phyloP scores from a whole-genome alignment of 2,888 invertebrate species.

The Drosophila austrosaltans region DNA sequence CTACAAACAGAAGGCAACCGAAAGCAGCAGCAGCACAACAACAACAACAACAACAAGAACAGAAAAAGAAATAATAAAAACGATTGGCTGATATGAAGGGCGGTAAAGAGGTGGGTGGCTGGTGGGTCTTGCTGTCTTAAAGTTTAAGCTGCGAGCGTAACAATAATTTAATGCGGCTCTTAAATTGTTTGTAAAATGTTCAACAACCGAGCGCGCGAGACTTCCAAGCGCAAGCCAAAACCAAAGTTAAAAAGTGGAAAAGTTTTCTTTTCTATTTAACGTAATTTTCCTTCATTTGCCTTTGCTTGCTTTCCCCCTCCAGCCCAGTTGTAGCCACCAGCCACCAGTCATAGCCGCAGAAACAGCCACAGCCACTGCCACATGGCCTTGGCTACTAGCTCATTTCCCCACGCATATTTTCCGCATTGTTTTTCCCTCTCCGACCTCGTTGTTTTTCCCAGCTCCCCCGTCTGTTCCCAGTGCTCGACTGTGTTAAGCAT shows the following conservation, averaged over 20 bases:
- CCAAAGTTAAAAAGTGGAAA: slow-evolving; percentile 79
- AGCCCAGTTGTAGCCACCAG: neutral
- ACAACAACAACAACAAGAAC: slow-evolving; percentile 58
- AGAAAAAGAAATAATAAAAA: slow-evolving; percentile 19
- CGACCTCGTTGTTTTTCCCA: neutral
- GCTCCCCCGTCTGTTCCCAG: neutral
- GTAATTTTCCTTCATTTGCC: slow-evolving; percentile 78
- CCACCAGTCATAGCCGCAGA: neutral
- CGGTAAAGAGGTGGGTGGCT: neutral
- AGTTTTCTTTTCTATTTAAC: slow-evolving; percentile 80
- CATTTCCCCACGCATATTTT: slow-evolving; percentile 50
- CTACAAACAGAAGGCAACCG: slow-evolving; percentile 45
- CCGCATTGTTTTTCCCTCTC: slow-evolving; percentile 33
- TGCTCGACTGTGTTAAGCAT: slow-evolving; percentile 51
- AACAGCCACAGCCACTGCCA: neutral
- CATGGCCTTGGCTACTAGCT: slow-evolving; percentile 52
- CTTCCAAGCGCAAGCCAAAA: slow-evolving; percentile 29
- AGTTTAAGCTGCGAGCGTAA: slow-evolving; percentile 70
- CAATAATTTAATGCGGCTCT: slow-evolving; percentile 80
- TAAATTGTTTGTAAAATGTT: slow-evolving; percentile 77
- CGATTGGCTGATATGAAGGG: neutral
- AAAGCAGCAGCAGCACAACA: slow-evolving; percentile 51
- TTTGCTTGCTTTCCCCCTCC: slow-evolving; percentile 37
- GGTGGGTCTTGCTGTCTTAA: slow-evolving; percentile 59
- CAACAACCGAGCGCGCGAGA: slow-evolving; percentile 58